phyloP scores from a whole-genome alignment of 2,888 invertebrate genomes.

The Trilocha varians region DNA sequence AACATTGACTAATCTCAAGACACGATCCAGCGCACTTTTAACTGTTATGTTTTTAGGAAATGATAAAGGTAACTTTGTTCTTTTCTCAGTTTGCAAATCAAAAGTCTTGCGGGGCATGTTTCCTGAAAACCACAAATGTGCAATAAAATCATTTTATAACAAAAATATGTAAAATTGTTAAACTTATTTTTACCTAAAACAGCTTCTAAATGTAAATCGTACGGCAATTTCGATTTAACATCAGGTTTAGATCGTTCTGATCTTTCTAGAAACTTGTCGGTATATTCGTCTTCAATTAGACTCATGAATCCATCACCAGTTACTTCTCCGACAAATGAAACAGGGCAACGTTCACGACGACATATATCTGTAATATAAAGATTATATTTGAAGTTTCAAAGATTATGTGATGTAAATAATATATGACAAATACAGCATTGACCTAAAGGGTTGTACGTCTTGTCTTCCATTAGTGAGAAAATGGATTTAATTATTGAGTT shows the following conservation, averaged over 20 bases:
- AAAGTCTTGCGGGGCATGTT: constrained; percentile 76
- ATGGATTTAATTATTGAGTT: too few species aligned
- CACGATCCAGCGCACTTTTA: constrained; percentile 80
- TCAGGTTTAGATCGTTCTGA: constrained; percentile 53
- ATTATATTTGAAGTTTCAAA: too few species aligned
- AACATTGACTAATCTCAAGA: constrained; percentile 91
- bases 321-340: constrained; percentile 93
- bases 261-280: constrained; percentile 40
- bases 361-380: constrained; percentile 74
- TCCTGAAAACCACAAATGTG: constrained; percentile 36
- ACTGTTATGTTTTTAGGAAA: constrained; percentile 75
- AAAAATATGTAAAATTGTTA: constrained; percentile 5
- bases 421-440: too few species aligned
- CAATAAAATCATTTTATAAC: constrained; percentile 5
- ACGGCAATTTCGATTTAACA: constrained; percentile 75
- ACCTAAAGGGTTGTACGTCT: too few species aligned
- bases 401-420: too few species aligned
- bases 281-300: constrained; percentile 76
- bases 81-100: constrained; percentile 66
- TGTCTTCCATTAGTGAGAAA: too few species aligned
- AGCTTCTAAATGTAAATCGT: constrained; percentile 89
- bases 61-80: constrained; percentile 61
- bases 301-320: constrained; percentile 88
- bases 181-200: constrained; percentile 79
- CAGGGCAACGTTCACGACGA: constrained; percentile 90